Conservation (phyloP, 2,113 vertebrate genomes). For the Athene cunicularia region DNA sequence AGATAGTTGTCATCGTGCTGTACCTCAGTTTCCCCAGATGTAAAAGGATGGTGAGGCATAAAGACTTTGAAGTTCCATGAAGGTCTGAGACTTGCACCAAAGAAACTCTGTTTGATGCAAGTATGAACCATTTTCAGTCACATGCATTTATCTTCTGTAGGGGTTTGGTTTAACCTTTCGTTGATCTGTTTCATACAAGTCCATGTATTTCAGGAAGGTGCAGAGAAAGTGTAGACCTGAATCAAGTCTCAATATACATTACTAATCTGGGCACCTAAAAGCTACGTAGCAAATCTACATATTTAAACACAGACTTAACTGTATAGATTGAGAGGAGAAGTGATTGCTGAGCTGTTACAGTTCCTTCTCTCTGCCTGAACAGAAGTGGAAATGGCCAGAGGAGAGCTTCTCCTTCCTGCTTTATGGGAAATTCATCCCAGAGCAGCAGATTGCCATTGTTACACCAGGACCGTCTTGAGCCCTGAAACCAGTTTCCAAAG, state of each 20-base stretch:
- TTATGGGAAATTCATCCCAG: background rate
- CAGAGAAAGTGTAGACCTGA: background rate
- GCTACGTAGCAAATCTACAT: background rate
- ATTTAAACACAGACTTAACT: background rate
- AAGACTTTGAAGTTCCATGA: background rate
- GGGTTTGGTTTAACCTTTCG: background rate
- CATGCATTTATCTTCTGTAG: background rate
- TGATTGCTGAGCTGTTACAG: background rate
- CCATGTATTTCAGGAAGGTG: background rate
- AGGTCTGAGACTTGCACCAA: background rate
- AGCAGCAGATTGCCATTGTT: background rate
- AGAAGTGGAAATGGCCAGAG: background rate
- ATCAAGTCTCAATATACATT: background rate
- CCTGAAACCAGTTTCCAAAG: background rate
- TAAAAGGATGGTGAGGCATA: background rate
- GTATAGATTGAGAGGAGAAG: background rate
- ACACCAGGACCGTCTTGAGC: background rate
- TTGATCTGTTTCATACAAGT: background rate
- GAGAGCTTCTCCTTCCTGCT: background rate
- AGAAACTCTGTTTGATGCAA: background rate
- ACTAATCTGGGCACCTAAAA: background rate
- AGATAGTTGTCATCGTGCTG: fast-evolving
- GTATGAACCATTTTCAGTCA: background rate
- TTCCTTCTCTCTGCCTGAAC: background rate
- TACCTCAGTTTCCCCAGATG: background rate